Evolutionary conservation across 2,888 invertebrate genomes (phyloP), one percentile per base, ranked within the genome.

Genomic region (Eucriotettix oculatus): DNA sequence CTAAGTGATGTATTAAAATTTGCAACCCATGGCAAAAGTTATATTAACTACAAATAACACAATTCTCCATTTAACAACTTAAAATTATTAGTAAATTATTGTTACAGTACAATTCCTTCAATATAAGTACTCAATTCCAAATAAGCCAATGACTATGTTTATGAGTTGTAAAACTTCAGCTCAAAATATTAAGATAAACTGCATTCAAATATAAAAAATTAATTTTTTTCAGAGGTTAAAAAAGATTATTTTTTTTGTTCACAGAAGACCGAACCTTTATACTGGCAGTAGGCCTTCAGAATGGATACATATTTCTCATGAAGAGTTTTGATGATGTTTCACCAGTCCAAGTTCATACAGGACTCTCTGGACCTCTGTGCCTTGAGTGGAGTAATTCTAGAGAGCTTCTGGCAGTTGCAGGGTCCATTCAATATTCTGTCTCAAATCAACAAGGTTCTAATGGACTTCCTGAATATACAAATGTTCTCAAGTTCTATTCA

Each of bases 341-440:
- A 65, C 96, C 96, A 0, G 84, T 86, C 66, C 84, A 91, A 66
- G 83, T 95, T 66, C 80, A 83, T 69, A 95, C 95, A 0, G 85
- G 85, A n/a, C 75, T 90, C 63, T 81, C 85, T 67, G 63, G 88
- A 17, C 87, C 88, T 10, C 74, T 91, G 65, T 86, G 88, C 67
- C 90, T 96, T 80, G 96, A 97, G 76, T 97, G 97, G 97, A 94
- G 94, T 63, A 96, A 95, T 73, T 93, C 93, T 1, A 84, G 93
- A 43, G 92, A 94, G 71, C 76, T 94, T 59, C 77, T 97, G 62
- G 96, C 95, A 0, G 92, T 96, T 1, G 94, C 93, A 56, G 96
- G 97, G 1, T 82, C 84, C 14, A 72, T 81, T 59, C 70, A 77
- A 48, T 76, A 66, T n/a, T 70, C 67, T 70, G 71, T 71, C 12